phyloP scores from a whole-genome alignment of 2,888 invertebrate species.

The Tetragonula carbonaria region DNA sequence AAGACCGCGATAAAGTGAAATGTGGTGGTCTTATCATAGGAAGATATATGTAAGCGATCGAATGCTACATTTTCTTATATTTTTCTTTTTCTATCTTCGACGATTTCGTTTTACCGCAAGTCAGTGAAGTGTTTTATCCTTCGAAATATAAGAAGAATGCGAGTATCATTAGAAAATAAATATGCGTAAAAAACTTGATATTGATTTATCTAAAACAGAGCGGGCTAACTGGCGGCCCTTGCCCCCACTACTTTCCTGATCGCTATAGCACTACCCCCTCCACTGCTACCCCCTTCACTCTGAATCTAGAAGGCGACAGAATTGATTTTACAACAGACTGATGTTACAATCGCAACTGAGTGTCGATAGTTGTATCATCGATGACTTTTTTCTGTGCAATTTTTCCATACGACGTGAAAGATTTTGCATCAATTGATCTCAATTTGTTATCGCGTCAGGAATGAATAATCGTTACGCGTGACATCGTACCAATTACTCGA shows the following conservation, averaged over 20 bases:
- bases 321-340: conserved; percentile 9
- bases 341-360: not conserved
- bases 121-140: not conserved
- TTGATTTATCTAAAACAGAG: conserved; percentile 1
- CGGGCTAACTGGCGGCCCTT: too few species aligned
- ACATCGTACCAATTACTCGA: conserved; percentile 34
- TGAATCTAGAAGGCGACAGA: not conserved
- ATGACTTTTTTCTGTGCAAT: not conserved
- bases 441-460: conserved; percentile 11
- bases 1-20: not conserved
- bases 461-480: conserved; percentile 22
- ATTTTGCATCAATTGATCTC: conserved; percentile 39
- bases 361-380: not conserved
- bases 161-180: not conserved
- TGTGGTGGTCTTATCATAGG: not conserved
- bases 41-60: not conserved
- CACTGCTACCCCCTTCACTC: too few species aligned
- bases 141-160: not conserved
- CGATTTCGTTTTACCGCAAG: not conserved
- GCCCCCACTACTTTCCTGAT: too few species aligned
- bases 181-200: not conserved
- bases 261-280: too few species aligned
- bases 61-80: too few species aligned
- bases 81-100: not conserved
- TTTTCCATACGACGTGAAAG: conserved; percentile 34